phyloP scores from a whole-genome alignment of 2,888 invertebrate genomes.

The Palloptera scutellata region DNA sequence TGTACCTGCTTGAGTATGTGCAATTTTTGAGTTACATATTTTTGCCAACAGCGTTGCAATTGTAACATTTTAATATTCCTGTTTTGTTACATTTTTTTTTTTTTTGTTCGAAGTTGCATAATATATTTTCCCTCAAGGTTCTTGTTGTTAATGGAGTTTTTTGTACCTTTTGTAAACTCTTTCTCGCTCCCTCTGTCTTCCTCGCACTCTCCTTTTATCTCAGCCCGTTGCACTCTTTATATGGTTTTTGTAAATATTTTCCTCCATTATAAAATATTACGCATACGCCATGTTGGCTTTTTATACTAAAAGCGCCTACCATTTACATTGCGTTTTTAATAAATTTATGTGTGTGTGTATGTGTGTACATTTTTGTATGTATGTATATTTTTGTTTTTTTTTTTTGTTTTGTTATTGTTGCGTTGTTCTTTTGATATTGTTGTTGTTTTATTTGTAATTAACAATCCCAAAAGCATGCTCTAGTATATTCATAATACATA shows the following conservation, averaged over 20 bases:
- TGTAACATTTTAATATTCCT: constrained; percentile 4
- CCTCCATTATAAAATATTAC: constrained; percentile 41
- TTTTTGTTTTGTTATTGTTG: constrained; percentile 28
- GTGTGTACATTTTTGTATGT: constrained; percentile 28
- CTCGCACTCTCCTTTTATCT: background rate
- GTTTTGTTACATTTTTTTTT: background rate
- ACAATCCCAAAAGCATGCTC: constrained; percentile 47
- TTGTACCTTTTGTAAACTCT: background rate
- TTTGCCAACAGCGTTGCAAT: background rate
- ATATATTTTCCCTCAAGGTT: constrained; percentile 11
- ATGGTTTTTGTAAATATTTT: background rate
- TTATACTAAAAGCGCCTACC: background rate
- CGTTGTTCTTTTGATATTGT: constrained; percentile 33
- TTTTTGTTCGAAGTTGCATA: constrained; percentile 17
- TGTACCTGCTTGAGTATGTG: too few species aligned
- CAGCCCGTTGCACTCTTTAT: background rate
- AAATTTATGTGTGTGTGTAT: constrained; percentile 22
- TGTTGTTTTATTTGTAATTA: constrained; percentile 42
- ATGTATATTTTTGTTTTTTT: constrained; percentile 10
- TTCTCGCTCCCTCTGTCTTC: background rate
- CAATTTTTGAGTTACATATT: too few species aligned
- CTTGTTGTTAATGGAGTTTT: constrained; percentile 19
- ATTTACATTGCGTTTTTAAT: constrained; percentile 18
- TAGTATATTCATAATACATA: background rate
- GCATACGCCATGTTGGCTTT: constrained; percentile 45